A percentile compares a stretch with the other conserved stretches of the same genome.
Evolutionary conservation across 2,113 vertebrate species (phyloP).

Genomic region (Catagonus wagneri): DNA sequence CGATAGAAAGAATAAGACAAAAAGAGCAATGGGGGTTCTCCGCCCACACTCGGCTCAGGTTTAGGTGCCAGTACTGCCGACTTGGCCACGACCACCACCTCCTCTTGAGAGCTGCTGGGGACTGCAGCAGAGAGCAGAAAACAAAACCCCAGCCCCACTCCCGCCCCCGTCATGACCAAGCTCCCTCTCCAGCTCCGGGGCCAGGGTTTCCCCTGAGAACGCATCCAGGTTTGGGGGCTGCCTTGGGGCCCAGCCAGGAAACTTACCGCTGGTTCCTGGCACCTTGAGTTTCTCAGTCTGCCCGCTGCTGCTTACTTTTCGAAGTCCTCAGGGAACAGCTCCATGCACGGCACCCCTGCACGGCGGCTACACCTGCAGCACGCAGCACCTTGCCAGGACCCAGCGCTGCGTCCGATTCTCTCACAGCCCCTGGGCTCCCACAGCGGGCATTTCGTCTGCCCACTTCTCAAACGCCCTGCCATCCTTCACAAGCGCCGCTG

Average conservation of each 20-base stretch:
- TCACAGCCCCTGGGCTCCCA: rapidly evolving
- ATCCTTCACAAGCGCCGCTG: neutral
- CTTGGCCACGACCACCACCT: neutral
- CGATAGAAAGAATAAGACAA: neutral
- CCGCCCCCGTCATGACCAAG: neutral
- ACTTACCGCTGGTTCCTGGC: neutral
- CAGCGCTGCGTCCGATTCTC: neutral
- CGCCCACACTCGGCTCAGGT: neutral
- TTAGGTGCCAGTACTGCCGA: rapidly evolving
- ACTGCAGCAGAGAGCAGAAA: neutral
- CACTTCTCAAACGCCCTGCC: neutral
- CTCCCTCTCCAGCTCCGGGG: neutral
- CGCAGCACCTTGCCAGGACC: neutral
- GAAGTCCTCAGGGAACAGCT: no score
- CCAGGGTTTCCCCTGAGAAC: neutral
- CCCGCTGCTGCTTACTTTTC: rapidly evolving
- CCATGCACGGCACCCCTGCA: rapidly evolving
- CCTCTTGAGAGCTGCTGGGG: neutral
- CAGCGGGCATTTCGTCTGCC: rapidly evolving
- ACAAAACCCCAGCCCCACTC: rapidly evolving
- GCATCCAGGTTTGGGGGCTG: no score
- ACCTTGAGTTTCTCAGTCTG: rapidly evolving
- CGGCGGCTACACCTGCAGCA: rapidly evolving
- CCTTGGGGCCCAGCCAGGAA: no score
- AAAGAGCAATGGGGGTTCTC: rapidly evolving